Percentiles rank a stretch among this genome's conserved stretches.
phyloP scores from a whole-genome alignment of 1,140 invertebrate species.

The Eufriesea mexicana region DNA sequence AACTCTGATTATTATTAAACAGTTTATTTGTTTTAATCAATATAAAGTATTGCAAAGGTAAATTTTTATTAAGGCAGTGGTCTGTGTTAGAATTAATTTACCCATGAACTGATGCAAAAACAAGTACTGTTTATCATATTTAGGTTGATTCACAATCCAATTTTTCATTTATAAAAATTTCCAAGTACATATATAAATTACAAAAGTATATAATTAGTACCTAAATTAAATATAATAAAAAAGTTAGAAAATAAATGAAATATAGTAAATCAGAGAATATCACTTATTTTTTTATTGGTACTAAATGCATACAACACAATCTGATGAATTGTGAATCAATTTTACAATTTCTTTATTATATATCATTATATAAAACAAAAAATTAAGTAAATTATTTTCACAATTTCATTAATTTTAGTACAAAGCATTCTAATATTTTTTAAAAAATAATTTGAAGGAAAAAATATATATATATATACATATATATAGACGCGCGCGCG shows the following conservation, averaged over 20 bases:
- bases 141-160: constrained; percentile 41
- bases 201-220: constrained; percentile 22
- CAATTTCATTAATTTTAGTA: constrained; percentile 1
- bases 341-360: constrained; percentile 2
- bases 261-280: not conserved
- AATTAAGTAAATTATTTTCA: not conserved
- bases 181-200: constrained; percentile 18
- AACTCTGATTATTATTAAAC: not conserved
- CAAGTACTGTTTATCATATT: not conserved
- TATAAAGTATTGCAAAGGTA: not conserved
- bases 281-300: not conserved
- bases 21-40: not conserved
- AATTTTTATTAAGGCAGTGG: constrained; percentile 21
- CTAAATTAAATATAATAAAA: constrained; percentile 12
- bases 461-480: too few relatives aligned
- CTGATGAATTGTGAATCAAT: constrained; percentile 37
- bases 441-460: not conserved
- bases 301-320: constrained; percentile 28
- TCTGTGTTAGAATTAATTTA: constrained; percentile 10
- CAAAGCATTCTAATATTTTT: too few relatives aligned
- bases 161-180: not conserved
- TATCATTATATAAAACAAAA: constrained; percentile 11
- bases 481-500: too few relatives aligned
- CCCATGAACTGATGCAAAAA: constrained; percentile 10
- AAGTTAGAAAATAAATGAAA: constrained; percentile 5